phyloP scores from a whole-genome alignment of 2,797 vertebrate species.

The Hyperoplus immaculatus region DNA sequence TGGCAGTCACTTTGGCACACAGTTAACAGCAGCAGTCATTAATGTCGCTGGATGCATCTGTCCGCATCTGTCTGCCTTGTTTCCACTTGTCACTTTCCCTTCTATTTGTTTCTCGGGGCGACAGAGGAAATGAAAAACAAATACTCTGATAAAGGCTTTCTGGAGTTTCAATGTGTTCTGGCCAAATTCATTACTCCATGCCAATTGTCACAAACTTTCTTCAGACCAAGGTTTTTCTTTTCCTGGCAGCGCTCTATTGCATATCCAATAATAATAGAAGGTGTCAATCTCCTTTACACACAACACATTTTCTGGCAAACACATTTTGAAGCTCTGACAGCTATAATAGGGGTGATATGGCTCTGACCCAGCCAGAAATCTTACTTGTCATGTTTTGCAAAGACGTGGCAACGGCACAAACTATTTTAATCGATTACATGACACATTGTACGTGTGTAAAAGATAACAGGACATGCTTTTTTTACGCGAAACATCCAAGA shows the following conservation, averaged over 20 bases:
- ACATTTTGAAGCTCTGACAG: constrained; percentile 31
- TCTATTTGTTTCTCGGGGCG: constrained; percentile 36
- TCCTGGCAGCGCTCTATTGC: neutral
- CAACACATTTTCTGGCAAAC: constrained; percentile 26
- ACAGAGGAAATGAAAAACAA: constrained; percentile 41
- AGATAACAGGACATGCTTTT: neutral
- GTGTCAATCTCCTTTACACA: constrained; percentile 44
- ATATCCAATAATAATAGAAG: constrained; percentile 30
- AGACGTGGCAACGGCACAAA: constrained; percentile 13
- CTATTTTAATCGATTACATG: constrained; percentile 21
- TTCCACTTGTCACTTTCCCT: constrained; percentile 29
- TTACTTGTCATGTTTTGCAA: constrained; percentile 20
- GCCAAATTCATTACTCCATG: constrained; percentile 52
- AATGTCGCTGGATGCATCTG: constrained; percentile 22
- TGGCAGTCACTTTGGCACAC: constrained; percentile 19
- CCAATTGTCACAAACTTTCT: constrained; percentile 29
- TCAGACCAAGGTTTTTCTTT: constrained; percentile 12
- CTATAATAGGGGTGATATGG: constrained; percentile 30
- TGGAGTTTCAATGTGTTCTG: constrained; percentile 43
- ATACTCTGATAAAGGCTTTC: constrained; percentile 41
- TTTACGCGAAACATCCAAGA: constrained; percentile 23
- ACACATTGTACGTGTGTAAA: constrained; percentile 1
- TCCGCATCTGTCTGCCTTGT: constrained; percentile 37
- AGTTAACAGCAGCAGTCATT: constrained; percentile 50
- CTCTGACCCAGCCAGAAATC: constrained; percentile 18